Evolutionary conservation across 1,140 invertebrate genomes (phyloP), one percentile per base, ranked within the genome.

Genomic region (Eriosoma lanigerum): DNA sequence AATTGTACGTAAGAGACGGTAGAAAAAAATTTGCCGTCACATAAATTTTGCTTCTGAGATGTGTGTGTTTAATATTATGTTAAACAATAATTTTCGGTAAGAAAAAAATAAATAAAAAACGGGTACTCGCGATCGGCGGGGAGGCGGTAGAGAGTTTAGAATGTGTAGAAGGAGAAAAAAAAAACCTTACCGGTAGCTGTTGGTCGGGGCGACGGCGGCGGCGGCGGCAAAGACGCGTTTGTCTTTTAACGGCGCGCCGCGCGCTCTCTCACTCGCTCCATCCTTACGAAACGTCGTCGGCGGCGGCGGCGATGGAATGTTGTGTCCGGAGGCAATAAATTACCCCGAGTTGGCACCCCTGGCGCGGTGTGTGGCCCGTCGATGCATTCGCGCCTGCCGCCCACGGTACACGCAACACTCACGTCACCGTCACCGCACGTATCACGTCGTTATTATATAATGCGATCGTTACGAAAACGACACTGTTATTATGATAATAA

Each of bases 271-370:
- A 13, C 64, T 46, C n/a, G 8, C 29, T 21, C n/a, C 38, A n/a
- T 26, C 32, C n/a, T 13, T 4, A 15, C 64, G 32, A n/a, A n/a
- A 46, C 46, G 48, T 52, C 68, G n/a, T 9, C 44, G 58, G 15
- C 10, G 62, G 62, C n/a, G 62, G 62, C 13, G 66, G 66, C 3
- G 21, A 26, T 26, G 68, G 68, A 72, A 72, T 72, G 68, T 17
- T 29, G n/a, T 38, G 66, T 17, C 66, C 44, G 44, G 66, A 29
- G 48, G 48, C 68, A 52, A 72, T 72, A 72, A 72, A 72, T 72
- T 52, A 72, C 68, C 68, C 46, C 68, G 68, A 72, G 68, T 72
- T 72, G 68, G 68, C 68, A 72, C 68, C 68, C 68, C 68, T 72
- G 68, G 8, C 68, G 68, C 68, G 68, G 68, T 72, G 68, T 72